A percentile compares a stretch with the other conserved stretches of the same genome.
These are phyloP conservation scores for Turritopsis rubra DNA, from an alignment of 30 jellyfish, hydroid and myxozoan species.

Conservation along the genomic window DNA sequence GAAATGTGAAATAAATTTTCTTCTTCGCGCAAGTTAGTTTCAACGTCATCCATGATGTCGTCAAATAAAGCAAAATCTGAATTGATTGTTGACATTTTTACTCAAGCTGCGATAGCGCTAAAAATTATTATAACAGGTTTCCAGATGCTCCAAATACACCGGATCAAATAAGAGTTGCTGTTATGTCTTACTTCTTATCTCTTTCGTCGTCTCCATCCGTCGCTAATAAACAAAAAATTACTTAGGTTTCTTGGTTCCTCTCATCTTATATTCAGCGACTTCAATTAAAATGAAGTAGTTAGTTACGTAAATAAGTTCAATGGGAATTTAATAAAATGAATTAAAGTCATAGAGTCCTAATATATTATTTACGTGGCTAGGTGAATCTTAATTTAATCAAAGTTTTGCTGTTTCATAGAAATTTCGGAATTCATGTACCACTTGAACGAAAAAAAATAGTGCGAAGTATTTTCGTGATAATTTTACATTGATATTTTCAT, in stretches of 20 bases:
- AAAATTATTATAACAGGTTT: neutral
- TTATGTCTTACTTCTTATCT: neutral
- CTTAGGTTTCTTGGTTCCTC: neutral
- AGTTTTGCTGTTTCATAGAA: neutral
- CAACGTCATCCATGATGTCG: slow-evolving; percentile 27
- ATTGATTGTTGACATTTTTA: neutral
- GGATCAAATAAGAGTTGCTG: neutral
- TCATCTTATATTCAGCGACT: neutral
- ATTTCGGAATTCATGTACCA: neutral
- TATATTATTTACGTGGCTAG: neutral
- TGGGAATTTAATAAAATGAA: neutral
- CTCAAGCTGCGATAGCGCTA: neutral
- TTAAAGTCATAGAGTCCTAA: neutral
- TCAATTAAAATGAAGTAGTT: neutral
- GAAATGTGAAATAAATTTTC: slow-evolving; percentile 5
- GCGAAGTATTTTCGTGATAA: neutral
- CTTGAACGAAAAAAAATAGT: neutral
- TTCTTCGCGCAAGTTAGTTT: slow-evolving; percentile 1
- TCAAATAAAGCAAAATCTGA: slow-evolving; percentile 16
- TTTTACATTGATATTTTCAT: neutral
- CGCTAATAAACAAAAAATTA: neutral
- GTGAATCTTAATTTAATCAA: neutral
- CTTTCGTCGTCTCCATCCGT: neutral
- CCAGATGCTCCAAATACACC: neutral
- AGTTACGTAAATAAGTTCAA: neutral